Base-by-base conservation (phyloP, 2,888 invertebrate genomes). In the Drosophila hamatofila region DNA sequence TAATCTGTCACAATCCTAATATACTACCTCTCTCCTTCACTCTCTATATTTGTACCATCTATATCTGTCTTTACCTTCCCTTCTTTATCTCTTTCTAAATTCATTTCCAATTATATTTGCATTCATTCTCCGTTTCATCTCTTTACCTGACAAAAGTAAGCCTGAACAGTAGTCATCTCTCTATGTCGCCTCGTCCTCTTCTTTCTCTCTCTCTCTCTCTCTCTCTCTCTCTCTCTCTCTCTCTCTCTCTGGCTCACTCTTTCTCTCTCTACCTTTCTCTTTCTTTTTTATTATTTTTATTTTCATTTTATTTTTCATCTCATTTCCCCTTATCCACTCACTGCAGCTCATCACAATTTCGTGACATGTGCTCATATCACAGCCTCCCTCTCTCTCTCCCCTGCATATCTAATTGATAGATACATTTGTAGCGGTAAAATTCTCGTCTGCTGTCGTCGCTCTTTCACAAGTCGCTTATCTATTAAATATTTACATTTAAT, bases 391-490 rank as follows among this genome's bases (percentile, higher is more conserved):
- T 3, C n/a, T 4, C 16, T 2, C 27, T 9, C 16, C 3, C 18
- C 27, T 2, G 1, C 27, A 7, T 5, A n/a, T 18, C 41, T 8
- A 35, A 57, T 57, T 48, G n/a, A 33, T 33, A 57, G 41, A 62
- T 57, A 57, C 41, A 48, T 58, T 61, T 41, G 25, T 25, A 21
- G 18, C n/a, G 21, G 25, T 46, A 67, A 54, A 46, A 37, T 72
- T 30, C 16, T 46, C 18, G 33, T 25, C 56, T 23, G 37, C 23
- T 37, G 52, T 16, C 23, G 23, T 37, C 52, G 27, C n/a, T 9
- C 48, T 57, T 63, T 58, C 21, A 55, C 55, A 59, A 52, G 59
- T 39, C 56, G 54, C 48, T 75, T 73, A 68, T 74, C 68, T 70
- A 44, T 37, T 44, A 56, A 48, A 33, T 41, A 60, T 62, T 68